Conservation (phyloP, 2,888 invertebrate species). For the Automeris io region DNA sequence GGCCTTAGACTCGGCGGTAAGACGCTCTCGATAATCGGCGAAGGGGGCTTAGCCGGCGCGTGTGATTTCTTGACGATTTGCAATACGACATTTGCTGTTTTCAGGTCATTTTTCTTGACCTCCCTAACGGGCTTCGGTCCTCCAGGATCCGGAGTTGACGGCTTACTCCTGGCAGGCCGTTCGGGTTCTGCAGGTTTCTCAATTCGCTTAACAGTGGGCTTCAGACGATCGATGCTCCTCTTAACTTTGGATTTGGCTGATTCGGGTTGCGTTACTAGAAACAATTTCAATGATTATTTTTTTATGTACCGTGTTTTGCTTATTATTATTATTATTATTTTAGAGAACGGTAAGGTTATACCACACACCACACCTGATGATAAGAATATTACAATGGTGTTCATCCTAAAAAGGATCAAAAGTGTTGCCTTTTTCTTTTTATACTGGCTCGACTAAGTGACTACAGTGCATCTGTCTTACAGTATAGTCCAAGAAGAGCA, state of each 20-base stretch:
- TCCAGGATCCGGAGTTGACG: conserved; percentile 39
- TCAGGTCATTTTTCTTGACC: conserved; percentile 38
- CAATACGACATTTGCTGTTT: conserved; percentile 46
- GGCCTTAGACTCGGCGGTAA: conserved; percentile 58
- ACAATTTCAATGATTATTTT: too few relatives aligned
- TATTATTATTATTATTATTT: too few relatives aligned
- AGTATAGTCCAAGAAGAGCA: too few relatives aligned
- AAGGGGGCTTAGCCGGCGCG: conserved; percentile 30
- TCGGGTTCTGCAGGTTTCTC: conserved; percentile 44
- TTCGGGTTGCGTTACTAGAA: conserved; percentile 34
- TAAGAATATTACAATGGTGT: too few relatives aligned
- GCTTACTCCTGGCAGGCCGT: conserved; percentile 41
- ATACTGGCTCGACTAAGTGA: too few relatives aligned
- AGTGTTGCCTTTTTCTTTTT: too few relatives aligned
- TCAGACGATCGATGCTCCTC: conserved; percentile 35
- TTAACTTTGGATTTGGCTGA: conserved; percentile 37
- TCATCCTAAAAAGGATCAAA: too few relatives aligned
- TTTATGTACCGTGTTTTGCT: too few relatives aligned
- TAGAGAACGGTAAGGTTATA: too few relatives aligned
- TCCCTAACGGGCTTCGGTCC: conserved; percentile 36
- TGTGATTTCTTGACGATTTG: conserved; percentile 61
- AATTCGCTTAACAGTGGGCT: conserved; percentile 32
- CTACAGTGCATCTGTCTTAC: too few relatives aligned
- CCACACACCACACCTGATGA: too few relatives aligned
- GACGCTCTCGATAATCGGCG: conserved; percentile 26